A percentile compares a stretch with the other conserved stretches of the same genome.
phyloP scores from a whole-genome alignment of 2,113 vertebrate genomes.

The Onychostoma macrolepis region DNA sequence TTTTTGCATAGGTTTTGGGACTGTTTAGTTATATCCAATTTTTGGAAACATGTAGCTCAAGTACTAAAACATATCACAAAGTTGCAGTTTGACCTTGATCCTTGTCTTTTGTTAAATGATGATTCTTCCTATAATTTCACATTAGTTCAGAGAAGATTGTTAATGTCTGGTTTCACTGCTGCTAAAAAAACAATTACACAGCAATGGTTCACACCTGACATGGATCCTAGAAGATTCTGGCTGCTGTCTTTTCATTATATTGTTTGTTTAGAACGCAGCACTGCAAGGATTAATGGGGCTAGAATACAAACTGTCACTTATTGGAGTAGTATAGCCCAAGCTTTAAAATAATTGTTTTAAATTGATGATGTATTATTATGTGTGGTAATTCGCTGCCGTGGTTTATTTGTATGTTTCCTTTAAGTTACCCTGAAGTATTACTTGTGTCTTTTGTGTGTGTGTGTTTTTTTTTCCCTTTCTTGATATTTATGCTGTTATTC shows the following conservation, averaged over 20 bases:
- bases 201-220: too few relatives aligned
- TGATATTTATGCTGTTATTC: neutral
- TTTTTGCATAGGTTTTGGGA: neutral
- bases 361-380: too few relatives aligned
- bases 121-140: neutral
- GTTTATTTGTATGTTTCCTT: slow-evolving; percentile 4
- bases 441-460: neutral
- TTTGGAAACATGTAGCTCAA: neutral
- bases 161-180: neutral
- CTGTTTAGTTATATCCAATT: neutral
- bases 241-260: neutral
- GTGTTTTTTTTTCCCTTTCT: neutral
- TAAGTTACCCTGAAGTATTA: neutral
- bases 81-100: neutral
- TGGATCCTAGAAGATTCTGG: too few relatives aligned
- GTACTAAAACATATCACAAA: neutral
- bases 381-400: too few relatives aligned
- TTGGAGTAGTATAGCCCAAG: too few relatives aligned
- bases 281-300: too few relatives aligned
- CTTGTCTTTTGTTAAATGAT: neutral
- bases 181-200: too few relatives aligned
- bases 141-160: neutral
- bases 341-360: too few relatives aligned
- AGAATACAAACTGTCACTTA: too few relatives aligned
- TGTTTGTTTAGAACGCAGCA: too few relatives aligned